These are phyloP conservation scores for Cabera pusaria DNA, from an alignment of 2,888 invertebrate species.

Conservation along the genomic window DNA sequence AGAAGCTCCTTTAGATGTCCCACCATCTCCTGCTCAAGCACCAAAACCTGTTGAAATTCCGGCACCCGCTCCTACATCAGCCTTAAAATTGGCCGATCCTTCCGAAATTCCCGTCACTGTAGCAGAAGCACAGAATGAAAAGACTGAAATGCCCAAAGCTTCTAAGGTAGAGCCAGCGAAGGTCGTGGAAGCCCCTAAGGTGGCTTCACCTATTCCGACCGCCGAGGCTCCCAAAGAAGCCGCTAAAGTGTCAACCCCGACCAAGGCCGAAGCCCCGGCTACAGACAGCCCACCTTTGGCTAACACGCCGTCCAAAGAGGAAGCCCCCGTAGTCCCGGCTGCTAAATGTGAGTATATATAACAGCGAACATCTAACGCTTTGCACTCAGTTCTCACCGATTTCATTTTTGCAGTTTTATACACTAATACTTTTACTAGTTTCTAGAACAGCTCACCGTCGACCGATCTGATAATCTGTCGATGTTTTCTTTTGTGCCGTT, in stretches of 20 bases:
- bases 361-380: slow-evolving; percentile 59
- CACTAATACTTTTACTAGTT: slow-evolving; percentile 70
- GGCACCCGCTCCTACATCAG: background rate
- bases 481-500: slow-evolving; percentile 76
- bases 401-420: slow-evolving; percentile 77
- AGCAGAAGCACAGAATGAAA: slow-evolving; percentile 21
- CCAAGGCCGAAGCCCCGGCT: slow-evolving; percentile 35
- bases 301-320: slow-evolving; percentile 69
- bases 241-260: slow-evolving; percentile 22
- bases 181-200: slow-evolving; percentile 8
- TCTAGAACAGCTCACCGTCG: slow-evolving; percentile 61
- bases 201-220: slow-evolving; percentile 8
- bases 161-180: slow-evolving; percentile 18
- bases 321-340: slow-evolving; percentile 52
- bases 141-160: slow-evolving; percentile 36
- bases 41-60: slow-evolving; percentile 17
- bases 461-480: slow-evolving; percentile 33
- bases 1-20: slow-evolving; percentile 25
- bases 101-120: slow-evolving; percentile 30
- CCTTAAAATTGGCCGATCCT: slow-evolving; percentile 10
- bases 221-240: background rate
- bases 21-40: slow-evolving; percentile 14
- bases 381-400: slow-evolving; percentile 75
- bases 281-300: slow-evolving; percentile 71
- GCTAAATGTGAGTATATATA: slow-evolving; percentile 72